phyloP scores from a whole-genome alignment of 2,797 vertebrate species.

The Hylomyscus alleni region DNA sequence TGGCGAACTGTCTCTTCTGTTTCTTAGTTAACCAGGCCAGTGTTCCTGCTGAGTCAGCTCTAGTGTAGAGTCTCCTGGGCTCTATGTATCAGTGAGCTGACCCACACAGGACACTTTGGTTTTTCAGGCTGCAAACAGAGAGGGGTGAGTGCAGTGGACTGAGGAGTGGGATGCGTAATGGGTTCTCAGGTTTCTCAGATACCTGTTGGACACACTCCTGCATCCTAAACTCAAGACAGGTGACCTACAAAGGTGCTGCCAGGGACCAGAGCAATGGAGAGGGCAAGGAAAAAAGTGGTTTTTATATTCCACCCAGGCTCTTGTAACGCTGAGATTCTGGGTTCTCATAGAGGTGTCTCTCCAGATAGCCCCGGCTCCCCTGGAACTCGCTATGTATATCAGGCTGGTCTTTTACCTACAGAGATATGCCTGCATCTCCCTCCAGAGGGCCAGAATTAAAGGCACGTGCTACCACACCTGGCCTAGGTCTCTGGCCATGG shows the following conservation, averaged over 20 bases:
- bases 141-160: neutral
- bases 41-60: neutral
- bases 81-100: neutral
- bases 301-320: conserved; percentile 93
- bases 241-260: conserved; percentile 91
- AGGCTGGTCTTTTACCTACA: neutral
- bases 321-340: conserved; percentile 92
- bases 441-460: neutral
- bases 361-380: neutral
- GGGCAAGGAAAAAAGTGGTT: conserved; percentile 91
- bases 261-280: conserved; percentile 92
- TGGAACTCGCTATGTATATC: neutral
- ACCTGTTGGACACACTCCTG: conserved; percentile 91
- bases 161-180: neutral
- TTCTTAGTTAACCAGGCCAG: neutral
- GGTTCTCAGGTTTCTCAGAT: conserved; percentile 90
- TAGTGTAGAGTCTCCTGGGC: neutral
- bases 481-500: neutral
- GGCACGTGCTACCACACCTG: neutral
- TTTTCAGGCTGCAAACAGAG: neutral
- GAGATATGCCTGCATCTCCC: neutral
- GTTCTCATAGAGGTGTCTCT: conserved; percentile 62
- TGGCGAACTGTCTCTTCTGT: neutral
- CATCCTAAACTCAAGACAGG: conserved; percentile 89
- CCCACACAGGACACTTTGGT: neutral